These are phyloP conservation scores for Xerus rutilus DNA, from an alignment of 2,797 vertebrate genomes.

Conservation along the genomic window DNA sequence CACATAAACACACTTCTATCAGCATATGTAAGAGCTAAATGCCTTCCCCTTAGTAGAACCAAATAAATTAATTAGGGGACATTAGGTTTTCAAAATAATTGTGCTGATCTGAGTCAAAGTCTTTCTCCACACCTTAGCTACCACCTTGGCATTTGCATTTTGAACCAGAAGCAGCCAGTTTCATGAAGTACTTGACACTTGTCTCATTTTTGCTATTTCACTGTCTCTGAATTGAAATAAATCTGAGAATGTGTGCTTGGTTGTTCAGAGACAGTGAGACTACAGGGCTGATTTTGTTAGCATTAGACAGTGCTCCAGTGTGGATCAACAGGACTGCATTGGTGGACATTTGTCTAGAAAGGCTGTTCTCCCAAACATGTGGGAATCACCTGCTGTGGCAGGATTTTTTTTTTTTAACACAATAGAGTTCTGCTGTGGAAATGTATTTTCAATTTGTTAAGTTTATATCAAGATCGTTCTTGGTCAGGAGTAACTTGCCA, in stretches of 20 bases:
- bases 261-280: background rate
- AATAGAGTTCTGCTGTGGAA: slow-evolving; percentile 33
- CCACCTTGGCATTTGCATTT: background rate
- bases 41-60: background rate
- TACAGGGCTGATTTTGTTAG: background rate
- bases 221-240: background rate
- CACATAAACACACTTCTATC: background rate
- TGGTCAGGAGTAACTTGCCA: background rate
- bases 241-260: background rate
- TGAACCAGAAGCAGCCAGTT: background rate
- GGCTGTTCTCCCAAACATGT: background rate
- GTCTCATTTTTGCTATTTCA: background rate
- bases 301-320: background rate
- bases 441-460: slow-evolving; percentile 32
- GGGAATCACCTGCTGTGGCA: slow-evolving; percentile 23
- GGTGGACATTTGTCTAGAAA: background rate
- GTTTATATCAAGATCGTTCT: slow-evolving; percentile 54
- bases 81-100: slow-evolving; percentile 41
- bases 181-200: background rate
- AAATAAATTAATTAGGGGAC: background rate
- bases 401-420: background rate
- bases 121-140: background rate
- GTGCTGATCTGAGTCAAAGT: background rate
- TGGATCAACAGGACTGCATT: too few relatives aligned
- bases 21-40: background rate